Percentiles rank a stretch among this genome's conserved stretches.
phyloP scores from a whole-genome alignment of 2,797 vertebrate genomes.

The Alcedo atthis region DNA sequence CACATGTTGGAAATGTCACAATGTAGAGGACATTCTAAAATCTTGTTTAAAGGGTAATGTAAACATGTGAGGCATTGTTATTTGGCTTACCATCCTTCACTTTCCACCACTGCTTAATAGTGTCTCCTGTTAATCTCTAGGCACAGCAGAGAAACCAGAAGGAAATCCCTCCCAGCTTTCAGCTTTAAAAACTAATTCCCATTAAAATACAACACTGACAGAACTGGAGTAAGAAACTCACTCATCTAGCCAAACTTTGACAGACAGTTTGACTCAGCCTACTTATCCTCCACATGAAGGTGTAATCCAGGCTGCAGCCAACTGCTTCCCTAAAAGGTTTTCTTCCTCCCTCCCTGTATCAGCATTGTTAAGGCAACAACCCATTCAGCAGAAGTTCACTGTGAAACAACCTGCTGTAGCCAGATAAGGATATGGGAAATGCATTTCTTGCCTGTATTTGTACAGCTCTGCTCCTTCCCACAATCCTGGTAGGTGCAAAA shows the following conservation, averaged over 20 bases:
- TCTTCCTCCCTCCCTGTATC: constrained; percentile 6
- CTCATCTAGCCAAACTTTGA: constrained; percentile 15
- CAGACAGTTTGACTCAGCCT: constrained; percentile 34
- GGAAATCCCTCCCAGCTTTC: not conserved
- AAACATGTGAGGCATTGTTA: not conserved
- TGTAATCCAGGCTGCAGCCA: constrained; percentile 39
- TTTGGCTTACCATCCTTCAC: not conserved
- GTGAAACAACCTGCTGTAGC: constrained; percentile 6
- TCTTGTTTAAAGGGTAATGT: not conserved
- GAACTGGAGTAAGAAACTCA: not conserved
- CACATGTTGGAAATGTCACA: not conserved
- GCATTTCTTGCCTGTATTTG: not conserved
- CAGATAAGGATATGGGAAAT: constrained; percentile 38
- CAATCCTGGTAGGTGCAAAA: not conserved
- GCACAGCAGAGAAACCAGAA: not conserved
- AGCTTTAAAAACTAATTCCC: constrained; percentile 15
- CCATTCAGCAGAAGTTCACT: not conserved
- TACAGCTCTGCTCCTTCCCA: not conserved
- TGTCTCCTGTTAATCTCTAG: not conserved
- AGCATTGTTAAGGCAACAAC: constrained; percentile 20
- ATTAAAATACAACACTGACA: constrained; percentile 13
- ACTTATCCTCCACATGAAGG: constrained; percentile 19
- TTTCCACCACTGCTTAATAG: not conserved
- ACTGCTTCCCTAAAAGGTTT: constrained; percentile 22
- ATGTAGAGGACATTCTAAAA: not conserved